phyloP scores from a whole-genome alignment of 2,113 vertebrate species.

The Craseonycteris thonglongyai region DNA sequence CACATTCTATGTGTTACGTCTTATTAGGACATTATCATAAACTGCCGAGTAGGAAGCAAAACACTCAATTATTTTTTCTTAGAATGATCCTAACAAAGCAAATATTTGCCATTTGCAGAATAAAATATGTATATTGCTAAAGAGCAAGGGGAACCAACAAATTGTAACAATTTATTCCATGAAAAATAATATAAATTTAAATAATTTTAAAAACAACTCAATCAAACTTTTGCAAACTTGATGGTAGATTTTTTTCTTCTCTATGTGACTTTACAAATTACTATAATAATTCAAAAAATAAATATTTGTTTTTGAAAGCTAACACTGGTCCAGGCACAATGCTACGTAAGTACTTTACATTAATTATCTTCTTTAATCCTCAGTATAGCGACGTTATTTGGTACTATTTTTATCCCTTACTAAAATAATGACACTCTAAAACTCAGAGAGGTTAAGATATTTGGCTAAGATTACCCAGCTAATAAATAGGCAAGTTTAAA shows the following conservation, averaged over 20 bases:
- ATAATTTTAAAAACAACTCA: not conserved
- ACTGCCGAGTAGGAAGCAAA: not conserved
- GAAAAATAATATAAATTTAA: not conserved
- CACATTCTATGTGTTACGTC: constrained; percentile 18
- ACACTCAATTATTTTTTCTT: not conserved
- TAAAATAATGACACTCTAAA: not conserved
- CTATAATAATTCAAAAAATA: not conserved
- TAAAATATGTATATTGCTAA: not conserved
- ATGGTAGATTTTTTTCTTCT: not conserved
- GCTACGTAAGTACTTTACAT: not conserved
- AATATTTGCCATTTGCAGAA: not conserved
- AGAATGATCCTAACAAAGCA: not conserved
- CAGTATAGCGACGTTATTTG: not conserved
- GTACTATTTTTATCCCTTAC: not conserved
- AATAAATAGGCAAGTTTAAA: not conserved
- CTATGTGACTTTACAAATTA: not conserved
- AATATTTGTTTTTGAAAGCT: not conserved
- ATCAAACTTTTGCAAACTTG: not conserved
- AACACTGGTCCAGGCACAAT: not conserved
- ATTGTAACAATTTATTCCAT: not conserved
- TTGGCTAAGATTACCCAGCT: not conserved
- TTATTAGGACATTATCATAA: constrained; percentile 24
- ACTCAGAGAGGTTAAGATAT: not conserved
- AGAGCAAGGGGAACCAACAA: not conserved
- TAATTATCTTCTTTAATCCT: not conserved